phyloP scores from a whole-genome alignment of 2,113 vertebrate species.

The Thymallus thymallus region DNA sequence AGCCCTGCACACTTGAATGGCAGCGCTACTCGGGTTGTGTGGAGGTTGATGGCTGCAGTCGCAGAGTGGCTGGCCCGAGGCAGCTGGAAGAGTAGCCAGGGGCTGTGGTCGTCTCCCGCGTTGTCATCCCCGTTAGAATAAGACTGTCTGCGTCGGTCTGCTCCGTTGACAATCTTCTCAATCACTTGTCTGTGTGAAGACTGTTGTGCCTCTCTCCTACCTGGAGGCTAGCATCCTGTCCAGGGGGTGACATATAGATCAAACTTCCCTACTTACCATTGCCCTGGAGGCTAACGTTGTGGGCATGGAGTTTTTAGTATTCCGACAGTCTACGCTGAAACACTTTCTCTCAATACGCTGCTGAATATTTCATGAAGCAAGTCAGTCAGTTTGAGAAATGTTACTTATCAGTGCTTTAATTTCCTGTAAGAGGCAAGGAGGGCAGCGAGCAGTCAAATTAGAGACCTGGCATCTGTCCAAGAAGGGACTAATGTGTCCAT shows the following conservation, averaged over 20 bases:
- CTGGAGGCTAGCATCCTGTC: not conserved
- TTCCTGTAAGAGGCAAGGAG: constrained; percentile 38
- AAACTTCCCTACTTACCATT: too few relatives aligned
- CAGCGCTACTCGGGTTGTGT: not conserved
- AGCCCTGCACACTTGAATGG: constrained; percentile 22
- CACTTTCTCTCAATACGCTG: constrained; percentile 21
- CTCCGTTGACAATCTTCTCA: constrained; percentile 34
- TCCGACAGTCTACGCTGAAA: constrained; percentile 45
- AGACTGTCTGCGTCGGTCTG: too few relatives aligned
- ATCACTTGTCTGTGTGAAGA: constrained; percentile 29
- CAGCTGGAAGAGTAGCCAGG: not conserved
- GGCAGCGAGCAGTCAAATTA: constrained; percentile 5
- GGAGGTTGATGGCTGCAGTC: constrained; percentile 14
- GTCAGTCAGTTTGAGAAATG: constrained; percentile 56
- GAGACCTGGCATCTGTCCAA: constrained; percentile 34
- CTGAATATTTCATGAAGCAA: constrained; percentile 69
- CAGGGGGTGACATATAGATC: too few relatives aligned
- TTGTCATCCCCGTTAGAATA: not conserved
- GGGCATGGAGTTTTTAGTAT: constrained; percentile 48
- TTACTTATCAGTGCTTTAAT: constrained; percentile 61
- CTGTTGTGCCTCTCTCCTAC: constrained; percentile 25
- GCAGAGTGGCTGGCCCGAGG: constrained; percentile 13
- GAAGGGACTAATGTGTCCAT: constrained; percentile 29
- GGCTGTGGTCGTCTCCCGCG: not conserved
- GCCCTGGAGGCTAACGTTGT: constrained; percentile 8